Conservation (phyloP, 2,888 invertebrate species). For the Odontomyia ornata region DNA sequence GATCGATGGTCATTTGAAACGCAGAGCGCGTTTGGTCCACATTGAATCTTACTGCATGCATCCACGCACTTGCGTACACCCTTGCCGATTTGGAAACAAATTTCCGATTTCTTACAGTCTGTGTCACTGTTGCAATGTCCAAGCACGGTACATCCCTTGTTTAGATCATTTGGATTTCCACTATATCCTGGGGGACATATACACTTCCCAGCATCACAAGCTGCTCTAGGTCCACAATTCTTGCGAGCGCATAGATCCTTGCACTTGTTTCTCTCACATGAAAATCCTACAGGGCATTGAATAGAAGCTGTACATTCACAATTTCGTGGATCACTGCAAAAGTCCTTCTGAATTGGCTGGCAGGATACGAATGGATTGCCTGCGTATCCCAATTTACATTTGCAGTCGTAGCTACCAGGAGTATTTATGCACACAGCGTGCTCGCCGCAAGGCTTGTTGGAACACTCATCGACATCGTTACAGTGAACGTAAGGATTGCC, state of each 20-base stretch:
- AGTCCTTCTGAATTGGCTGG: constrained; percentile 73
- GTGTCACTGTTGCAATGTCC: constrained; percentile 83
- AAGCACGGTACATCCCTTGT: constrained; percentile 75
- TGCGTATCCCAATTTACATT: constrained; percentile 83
- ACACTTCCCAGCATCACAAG: constrained; percentile 82
- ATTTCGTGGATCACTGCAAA: constrained; percentile 74
- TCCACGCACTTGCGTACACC: constrained; percentile 84
- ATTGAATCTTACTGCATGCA: constrained; percentile 86
- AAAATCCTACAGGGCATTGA: constrained; percentile 79
- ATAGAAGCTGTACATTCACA: constrained; percentile 77
- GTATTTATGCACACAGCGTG: constrained; percentile 92
- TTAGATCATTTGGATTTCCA: constrained; percentile 78
- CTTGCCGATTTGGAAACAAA: constrained; percentile 86
- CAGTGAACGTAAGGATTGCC: constrained; percentile 90
- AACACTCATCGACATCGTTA: constrained; percentile 85
- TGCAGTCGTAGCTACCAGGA: constrained; percentile 87
- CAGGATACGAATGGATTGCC: constrained; percentile 91
- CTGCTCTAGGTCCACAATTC: constrained; percentile 82
- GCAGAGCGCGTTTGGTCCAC: constrained; percentile 90
- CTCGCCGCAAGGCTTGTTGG: constrained; percentile 79
- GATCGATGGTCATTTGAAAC: constrained; percentile 85
- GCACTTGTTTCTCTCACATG: constrained; percentile 78
- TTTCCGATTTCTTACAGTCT: constrained; percentile 84
- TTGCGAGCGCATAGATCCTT: constrained; percentile 79
- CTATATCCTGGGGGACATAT: constrained; percentile 80